Base-by-base conservation (phyloP, 2,113 vertebrate genomes). In the Aegotheles bennettii region DNA sequence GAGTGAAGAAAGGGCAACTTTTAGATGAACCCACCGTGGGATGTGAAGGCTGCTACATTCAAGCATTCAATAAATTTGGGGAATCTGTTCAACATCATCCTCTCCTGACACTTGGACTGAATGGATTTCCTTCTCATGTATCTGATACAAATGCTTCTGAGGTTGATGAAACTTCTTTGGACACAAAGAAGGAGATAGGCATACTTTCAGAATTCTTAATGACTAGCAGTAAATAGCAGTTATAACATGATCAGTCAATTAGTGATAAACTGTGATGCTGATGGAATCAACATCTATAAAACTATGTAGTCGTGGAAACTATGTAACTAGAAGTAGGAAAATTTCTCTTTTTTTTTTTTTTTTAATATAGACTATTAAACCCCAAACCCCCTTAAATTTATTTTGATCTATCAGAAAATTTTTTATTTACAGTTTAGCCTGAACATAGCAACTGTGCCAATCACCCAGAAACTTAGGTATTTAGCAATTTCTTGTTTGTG, bases 121-220 rank as follows among this genome's bases (percentile, higher is more conserved):
- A 85, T 83, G 56, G 33, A 93, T 95, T 96, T 91, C 65, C 36
- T 96, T 82, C 64, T 23, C 50, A 17, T 13, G 4, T 38, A 43
- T 91, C 57, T 91, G 77, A 93, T 77, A 67, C 60, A 93, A 92
- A 92, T 97, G 80, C 43, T 89, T 96, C 71, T 81, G 56, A 81
- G 19, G 6, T 11, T 64, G 76, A 94, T 94, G 88, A 94, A 96
- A 94, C 70, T 79, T 86, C 47, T 77, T n/a, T 94, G 96, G 93
- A 96, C 56, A 79, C 60, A 76, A 92, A 87, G 63, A 88, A 92
- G 79, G 94, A 85, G 84, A 94, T 71, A 94, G 78, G 63, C 80
- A 90, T 43, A 33, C 31, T 95, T 95, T 96, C 87, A 96, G 93
- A 93, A 96, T 97, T 93, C 87, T 56, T 43, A 57, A 65, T 82